Evolutionary conservation across 2,888 invertebrate species (phyloP), one percentile per base, ranked within the genome.

Genomic region (Miltochrista miniata): DNA sequence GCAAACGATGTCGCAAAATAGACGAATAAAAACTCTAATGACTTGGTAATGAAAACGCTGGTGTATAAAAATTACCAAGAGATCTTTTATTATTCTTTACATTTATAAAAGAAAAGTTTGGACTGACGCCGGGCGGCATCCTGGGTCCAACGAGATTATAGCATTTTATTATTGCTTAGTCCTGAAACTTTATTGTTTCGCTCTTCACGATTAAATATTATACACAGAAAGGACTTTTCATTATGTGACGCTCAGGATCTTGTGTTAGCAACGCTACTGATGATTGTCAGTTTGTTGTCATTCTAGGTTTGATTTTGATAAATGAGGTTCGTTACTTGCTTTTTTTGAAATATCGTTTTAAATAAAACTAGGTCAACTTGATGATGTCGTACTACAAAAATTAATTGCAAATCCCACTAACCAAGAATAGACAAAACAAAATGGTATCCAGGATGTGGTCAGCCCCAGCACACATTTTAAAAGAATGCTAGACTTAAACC

Each of bases 121-220:
- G 64, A 60, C 64, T 63, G 70, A 61, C 70, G 70, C 18, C 74
- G 79, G 76, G 79, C 79, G 79, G 74, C 66, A 74, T 76, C 70
- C 69, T 71, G 71, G 67, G 63, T 70, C 73, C 72, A 80, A 82
- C 73, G 74, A 80, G 87, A 88, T 89, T 87, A 89, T 86, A 70
- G 74, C 83, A 79, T 83, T 88, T 88, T 86, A 88, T 89, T 89
- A 88, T 85, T 74, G 81, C 82, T 78, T 71, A 76, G 81, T 71
- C 74, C 75, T 70, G 68, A 79, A 89, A 86, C 79, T 89, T 86
- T 86, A 87, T 88, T 87, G 85, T 89, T 82, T 83, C 76, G 74
- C 71, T 75, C 71, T 78, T 80, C 71, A 74, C 72, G 68, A 72
- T n/a, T 38, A 38, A 15, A 78, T 79, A 82, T 85, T 83, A 84